These are phyloP conservation scores for Morone chrysops DNA, from an alignment of 2,113 vertebrate species.

Conservation along the genomic window DNA sequence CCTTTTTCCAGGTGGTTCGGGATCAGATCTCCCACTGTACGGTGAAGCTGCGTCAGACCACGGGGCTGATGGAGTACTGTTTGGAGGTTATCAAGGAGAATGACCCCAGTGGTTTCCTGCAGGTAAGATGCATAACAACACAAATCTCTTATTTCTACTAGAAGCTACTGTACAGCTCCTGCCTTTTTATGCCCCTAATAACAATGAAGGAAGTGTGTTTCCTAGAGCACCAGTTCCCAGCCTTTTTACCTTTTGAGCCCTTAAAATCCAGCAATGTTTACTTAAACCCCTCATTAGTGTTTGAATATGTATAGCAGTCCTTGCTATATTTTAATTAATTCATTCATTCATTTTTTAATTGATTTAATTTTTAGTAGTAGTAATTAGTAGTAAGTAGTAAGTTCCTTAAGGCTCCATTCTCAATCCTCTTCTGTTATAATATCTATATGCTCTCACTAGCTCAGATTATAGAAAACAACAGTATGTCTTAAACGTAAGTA, in stretches of 20 bases:
- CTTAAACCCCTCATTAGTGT: not conserved
- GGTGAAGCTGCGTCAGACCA: slow-evolving; percentile 98
- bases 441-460: not conserved
- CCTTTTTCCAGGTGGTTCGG: slow-evolving; percentile 90
- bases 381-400: no score
- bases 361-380: not conserved
- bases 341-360: no score
- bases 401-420: no score
- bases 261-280: not conserved
- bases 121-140: slow-evolving; percentile 81
- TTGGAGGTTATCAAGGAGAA: slow-evolving; percentile 99
- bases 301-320: not conserved
- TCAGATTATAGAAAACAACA: not conserved
- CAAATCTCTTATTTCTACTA: not conserved
- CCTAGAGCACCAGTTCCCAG: not conserved
- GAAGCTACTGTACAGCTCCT: not conserved
- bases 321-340: no score
- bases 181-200: not conserved
- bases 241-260: not conserved
- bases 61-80: slow-evolving; percentile 98
- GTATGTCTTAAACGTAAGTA: not conserved
- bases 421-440: not conserved
- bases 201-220: not conserved
- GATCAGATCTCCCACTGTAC: slow-evolving; percentile 99
- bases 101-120: slow-evolving; percentile 97